Evolutionary conservation across 2,113 vertebrate species (phyloP), one percentile per base, ranked within the genome.

Genomic region (Psilopsiagon aymara): DNA sequence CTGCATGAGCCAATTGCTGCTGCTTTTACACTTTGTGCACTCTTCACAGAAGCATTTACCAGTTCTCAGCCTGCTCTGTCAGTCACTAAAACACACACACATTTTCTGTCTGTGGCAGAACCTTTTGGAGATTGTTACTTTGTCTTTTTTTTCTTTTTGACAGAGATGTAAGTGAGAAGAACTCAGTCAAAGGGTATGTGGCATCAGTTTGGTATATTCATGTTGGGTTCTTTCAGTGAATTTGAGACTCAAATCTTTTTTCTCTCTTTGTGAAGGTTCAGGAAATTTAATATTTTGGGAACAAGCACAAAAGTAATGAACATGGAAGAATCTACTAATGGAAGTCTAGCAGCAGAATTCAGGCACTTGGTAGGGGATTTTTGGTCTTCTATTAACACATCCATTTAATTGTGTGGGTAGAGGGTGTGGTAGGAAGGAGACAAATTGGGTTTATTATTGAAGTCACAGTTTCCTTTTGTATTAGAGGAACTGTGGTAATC

Each of bases 231-330:
- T 83, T 71, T 28, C 31, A 53, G 1, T 49, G 14, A 39, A 68
- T 53, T 46, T 25, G 25, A 92, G 46, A 60, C 44, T 52, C 39
- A 74, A 88, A 25, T 49, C 2, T 39, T 28, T 92, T 87, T 29
- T 76, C 19, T 81, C 31, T 90, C 62, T 94, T 11, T 82, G 1
- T 85, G 37, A 92, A 99, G 99, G 49, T 99, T 99, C 88, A 98
- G 99, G 28, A 99, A 99, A 97, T 99, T 99, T 93, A 99, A 99
- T 95, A 99, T 99, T 95, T 96, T 99, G 97, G 99, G 99, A 73
- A 99, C 99, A 10, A 99, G 98, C 93, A 99, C 99, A 6, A 99
- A 99, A 97, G 99, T 99, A 28, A 99, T 99, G 99, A 99, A 99
- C 98, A 99, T 99, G 99, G 99, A 99, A 90, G 99, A 99, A 92